phyloP scores from a whole-genome alignment of 2,113 vertebrate species.

The Grallaria varia region DNA sequence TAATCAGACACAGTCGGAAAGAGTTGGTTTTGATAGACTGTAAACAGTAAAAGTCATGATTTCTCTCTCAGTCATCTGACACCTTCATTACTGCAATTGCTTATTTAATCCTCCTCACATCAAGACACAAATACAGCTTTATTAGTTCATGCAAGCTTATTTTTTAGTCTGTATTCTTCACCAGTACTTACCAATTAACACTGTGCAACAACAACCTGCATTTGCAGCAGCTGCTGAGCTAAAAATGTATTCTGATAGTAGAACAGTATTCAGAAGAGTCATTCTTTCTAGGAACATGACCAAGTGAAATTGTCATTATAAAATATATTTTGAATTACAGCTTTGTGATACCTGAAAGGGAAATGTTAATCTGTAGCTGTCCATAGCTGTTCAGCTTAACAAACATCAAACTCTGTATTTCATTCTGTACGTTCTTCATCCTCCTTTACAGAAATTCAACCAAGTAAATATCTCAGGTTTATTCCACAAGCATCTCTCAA shows the following conservation, averaged over 20 bases:
- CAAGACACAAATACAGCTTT: slow-evolving; percentile 23
- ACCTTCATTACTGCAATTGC: slow-evolving; percentile 47
- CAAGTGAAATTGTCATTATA: neutral
- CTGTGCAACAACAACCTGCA: slow-evolving; percentile 27
- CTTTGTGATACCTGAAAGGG: neutral
- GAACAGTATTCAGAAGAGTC: neutral
- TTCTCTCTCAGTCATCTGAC: slow-evolving; percentile 29
- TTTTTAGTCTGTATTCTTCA: slow-evolving; percentile 23
- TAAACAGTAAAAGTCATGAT: slow-evolving; percentile 50
- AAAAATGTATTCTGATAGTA: neutral
- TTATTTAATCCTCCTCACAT: slow-evolving; percentile 35
- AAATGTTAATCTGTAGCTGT: neutral
- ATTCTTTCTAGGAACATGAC: slow-evolving; percentile 32
- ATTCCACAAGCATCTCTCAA: neutral
- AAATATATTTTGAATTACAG: neutral
- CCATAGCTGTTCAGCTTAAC: neutral
- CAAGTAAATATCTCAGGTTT: neutral
- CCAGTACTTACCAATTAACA: slow-evolving; percentile 22
- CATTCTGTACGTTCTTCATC: neutral
- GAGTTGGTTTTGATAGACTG: neutral
- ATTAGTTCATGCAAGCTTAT: neutral
- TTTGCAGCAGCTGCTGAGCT: neutral
- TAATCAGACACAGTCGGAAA: slow-evolving; percentile 34
- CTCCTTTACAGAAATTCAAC: neutral
- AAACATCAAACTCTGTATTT: neutral